Evolutionary conservation across 2,888 invertebrate genomes (phyloP).

Genomic region (Latheticus oryzae): DNA sequence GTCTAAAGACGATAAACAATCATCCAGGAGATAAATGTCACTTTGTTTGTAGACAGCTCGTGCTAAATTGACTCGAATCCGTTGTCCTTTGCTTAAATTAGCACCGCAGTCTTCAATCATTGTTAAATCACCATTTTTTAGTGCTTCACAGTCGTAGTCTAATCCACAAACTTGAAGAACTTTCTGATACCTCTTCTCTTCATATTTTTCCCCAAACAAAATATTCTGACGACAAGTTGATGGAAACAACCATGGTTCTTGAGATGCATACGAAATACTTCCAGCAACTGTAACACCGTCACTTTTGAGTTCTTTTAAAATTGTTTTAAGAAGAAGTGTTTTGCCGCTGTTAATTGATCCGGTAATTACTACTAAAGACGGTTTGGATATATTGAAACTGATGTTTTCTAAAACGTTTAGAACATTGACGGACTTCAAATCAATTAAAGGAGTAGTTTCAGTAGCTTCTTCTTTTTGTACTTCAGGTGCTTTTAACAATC

Average conservation of each 20-base stretch:
- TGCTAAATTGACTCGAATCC: conserved; percentile 57
- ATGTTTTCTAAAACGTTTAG: too few relatives aligned
- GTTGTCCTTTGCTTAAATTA: conserved; percentile 72
- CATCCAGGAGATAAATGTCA: conserved; percentile 58
- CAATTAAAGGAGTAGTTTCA: too few relatives aligned
- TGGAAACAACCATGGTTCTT: conserved; percentile 59
- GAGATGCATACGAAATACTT: conserved; percentile 55
- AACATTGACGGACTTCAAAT: too few relatives aligned
- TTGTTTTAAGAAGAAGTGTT: conserved; percentile 54
- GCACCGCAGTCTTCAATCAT: conserved; percentile 74
- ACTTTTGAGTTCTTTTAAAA: conserved; percentile 52
- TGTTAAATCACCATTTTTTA: conserved; percentile 64
- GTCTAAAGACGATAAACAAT: conserved; percentile 55
- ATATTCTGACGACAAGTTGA: conserved; percentile 58
- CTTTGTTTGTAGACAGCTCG: conserved; percentile 56
- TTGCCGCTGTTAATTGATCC: conserved; percentile 54
- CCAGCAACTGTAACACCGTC: conserved; percentile 48
- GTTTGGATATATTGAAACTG: too few relatives aligned
- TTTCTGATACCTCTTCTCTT: conserved; percentile 58
- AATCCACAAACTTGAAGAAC: conserved; percentile 66
- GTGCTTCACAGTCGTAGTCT: conserved; percentile 66
- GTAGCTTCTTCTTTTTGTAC: too few relatives aligned
- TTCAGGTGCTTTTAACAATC: too few relatives aligned
- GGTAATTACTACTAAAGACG: too few relatives aligned
- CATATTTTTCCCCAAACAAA: conserved; percentile 59